phyloP scores from a whole-genome alignment of 1,140 invertebrate species.

The Rhagoletis zephyria region DNA sequence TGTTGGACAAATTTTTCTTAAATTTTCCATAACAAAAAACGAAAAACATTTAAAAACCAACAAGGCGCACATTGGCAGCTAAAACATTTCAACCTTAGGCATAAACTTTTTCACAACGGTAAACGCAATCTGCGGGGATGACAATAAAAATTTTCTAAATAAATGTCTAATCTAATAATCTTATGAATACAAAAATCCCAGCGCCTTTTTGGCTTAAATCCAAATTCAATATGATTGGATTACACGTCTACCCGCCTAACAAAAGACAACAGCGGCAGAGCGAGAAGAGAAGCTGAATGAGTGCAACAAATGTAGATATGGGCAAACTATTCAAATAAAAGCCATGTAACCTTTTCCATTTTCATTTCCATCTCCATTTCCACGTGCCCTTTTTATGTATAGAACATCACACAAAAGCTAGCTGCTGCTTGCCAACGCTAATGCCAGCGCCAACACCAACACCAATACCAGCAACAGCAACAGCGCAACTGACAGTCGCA shows the following conservation, averaged over 20 bases:
- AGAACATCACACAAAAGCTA: background rate
- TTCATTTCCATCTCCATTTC: background rate
- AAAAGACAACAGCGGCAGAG: background rate
- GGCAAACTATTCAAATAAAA: background rate
- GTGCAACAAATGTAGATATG: background rate
- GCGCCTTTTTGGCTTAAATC: constrained; percentile 16
- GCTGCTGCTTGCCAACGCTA: constrained; percentile 6
- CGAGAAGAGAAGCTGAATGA: background rate
- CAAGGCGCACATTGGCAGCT: too few species aligned
- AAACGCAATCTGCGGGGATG: background rate
- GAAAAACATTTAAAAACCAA: too few species aligned
- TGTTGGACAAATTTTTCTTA: too few species aligned
- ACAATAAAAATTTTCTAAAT: background rate
- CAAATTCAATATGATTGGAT: constrained; percentile 38
- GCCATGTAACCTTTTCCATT: background rate
- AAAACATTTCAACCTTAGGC: too few species aligned
- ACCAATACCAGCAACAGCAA: too few species aligned
- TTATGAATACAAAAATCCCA: background rate
- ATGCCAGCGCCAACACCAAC: background rate
- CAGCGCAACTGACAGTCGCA: constrained; percentile 22
- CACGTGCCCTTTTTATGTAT: background rate
- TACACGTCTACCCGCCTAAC: background rate
- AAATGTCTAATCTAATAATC: constrained; percentile 8
- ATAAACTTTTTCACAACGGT: background rate
- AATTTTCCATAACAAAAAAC: too few species aligned